These are phyloP conservation scores for Drosophila obscura DNA, from an alignment of 1,140 invertebrate genomes.

Conservation along the genomic window DNA sequence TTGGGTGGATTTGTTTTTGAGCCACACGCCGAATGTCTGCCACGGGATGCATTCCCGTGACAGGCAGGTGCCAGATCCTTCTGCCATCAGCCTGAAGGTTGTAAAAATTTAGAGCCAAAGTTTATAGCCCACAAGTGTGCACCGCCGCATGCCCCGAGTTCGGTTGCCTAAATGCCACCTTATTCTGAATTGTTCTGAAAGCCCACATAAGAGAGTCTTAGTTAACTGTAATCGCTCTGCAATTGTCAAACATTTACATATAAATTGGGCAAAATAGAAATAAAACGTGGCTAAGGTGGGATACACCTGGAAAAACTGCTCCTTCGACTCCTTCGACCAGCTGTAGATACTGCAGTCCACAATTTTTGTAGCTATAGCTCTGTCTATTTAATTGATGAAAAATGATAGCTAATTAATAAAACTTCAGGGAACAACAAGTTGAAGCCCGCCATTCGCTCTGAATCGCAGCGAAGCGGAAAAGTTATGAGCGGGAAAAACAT, in stretches of 20 bases:
- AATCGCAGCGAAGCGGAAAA: constrained; percentile 40
- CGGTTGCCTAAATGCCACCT: constrained; percentile 18
- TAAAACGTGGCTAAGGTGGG: no score
- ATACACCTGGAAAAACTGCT: not conserved
- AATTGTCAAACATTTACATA: constrained; percentile 60
- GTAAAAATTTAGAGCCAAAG: constrained; percentile 71
- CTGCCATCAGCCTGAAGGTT: constrained; percentile 49
- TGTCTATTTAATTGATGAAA: not conserved
- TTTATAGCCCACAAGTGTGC: constrained; percentile 74
- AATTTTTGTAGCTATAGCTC: not conserved
- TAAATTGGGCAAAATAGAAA: constrained; percentile 7
- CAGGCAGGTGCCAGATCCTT: constrained; percentile 7
- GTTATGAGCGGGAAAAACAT: constrained; percentile 33
- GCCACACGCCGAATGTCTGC: constrained; percentile 15
- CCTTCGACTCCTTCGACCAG: not conserved
- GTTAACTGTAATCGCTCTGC: constrained; percentile 25
- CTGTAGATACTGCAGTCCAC: not conserved
- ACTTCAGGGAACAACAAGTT: constrained; percentile 35
- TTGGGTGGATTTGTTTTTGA: constrained; percentile 55
- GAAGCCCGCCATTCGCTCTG: constrained; percentile 39
- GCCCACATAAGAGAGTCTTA: constrained; percentile 1
- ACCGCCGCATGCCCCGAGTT: constrained; percentile 21
- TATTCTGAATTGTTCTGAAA: not conserved
- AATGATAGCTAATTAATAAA: constrained; percentile 51
- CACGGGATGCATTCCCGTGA: constrained; percentile 48